Conservation (phyloP, 1,140 invertebrate species). For the Sycobia sp. region DNA sequence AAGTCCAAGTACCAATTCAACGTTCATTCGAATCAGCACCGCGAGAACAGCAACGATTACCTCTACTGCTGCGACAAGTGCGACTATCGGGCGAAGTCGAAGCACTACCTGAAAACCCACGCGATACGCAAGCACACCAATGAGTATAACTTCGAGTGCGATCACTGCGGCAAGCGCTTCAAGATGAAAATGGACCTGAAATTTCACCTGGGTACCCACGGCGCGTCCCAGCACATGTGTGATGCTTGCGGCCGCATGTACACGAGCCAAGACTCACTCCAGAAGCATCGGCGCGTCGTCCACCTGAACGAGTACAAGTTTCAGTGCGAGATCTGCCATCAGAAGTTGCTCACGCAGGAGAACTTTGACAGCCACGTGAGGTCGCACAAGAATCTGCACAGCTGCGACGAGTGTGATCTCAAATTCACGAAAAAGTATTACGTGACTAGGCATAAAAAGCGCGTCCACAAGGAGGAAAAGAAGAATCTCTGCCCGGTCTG, state of each 20-base stretch:
- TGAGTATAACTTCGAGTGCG: conserved; percentile 57
- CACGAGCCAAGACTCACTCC: conserved; percentile 40
- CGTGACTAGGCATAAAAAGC: conserved; percentile 44
- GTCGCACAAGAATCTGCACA: conserved; percentile 60
- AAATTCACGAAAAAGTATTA: conserved; percentile 59
- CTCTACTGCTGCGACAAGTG: conserved; percentile 43
- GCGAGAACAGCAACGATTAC: conserved; percentile 22
- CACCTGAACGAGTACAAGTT: conserved; percentile 44
- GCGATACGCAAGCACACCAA: conserved; percentile 47
- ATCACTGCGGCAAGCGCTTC: conserved; percentile 59
- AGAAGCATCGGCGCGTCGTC: conserved; percentile 42
- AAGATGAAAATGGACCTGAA: conserved; percentile 53
- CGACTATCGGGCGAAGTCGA: conserved; percentile 39
- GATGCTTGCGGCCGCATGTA: conserved; percentile 47
- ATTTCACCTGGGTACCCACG: conserved; percentile 53
- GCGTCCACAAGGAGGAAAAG: conserved; percentile 46
- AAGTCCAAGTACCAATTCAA: conserved; percentile 27
- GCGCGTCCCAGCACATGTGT: conserved; percentile 43
- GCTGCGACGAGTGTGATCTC: conserved; percentile 76
- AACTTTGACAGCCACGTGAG: conserved; percentile 47
- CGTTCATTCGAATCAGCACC: conserved; percentile 9
- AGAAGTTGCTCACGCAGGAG: conserved; percentile 39
- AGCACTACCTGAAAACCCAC: conserved; percentile 40
- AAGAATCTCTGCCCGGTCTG: conserved; percentile 50
- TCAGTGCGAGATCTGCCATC: conserved; percentile 42